Evolutionary conservation across 2,888 invertebrate genomes (phyloP).

Genomic region (Brachylomia viminalis): DNA sequence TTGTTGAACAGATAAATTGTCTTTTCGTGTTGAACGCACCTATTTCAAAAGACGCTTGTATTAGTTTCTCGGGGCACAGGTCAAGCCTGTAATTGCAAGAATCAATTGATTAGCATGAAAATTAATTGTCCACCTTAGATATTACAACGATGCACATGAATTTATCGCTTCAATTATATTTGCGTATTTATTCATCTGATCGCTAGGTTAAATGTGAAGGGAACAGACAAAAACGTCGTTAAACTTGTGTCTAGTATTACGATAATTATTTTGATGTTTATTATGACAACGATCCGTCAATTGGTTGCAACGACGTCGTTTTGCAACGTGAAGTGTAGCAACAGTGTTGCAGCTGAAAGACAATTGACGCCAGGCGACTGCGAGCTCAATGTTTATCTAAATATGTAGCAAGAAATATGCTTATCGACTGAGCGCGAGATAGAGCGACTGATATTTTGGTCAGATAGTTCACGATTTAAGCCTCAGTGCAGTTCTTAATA

Average conservation of each 20-base stretch:
- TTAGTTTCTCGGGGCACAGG: constrained; percentile 74
- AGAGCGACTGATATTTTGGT: constrained; percentile 50
- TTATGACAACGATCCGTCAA: constrained; percentile 50
- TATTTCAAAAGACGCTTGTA: constrained; percentile 66
- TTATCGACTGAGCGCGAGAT: constrained; percentile 52
- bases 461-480: constrained; percentile 59
- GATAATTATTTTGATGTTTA: constrained; percentile 49
- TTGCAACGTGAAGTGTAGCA: constrained; percentile 43
- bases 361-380: constrained; percentile 54
- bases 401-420: constrained; percentile 57
- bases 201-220: constrained; percentile 69
- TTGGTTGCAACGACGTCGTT: constrained; percentile 43
- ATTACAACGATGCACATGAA: constrained; percentile 65
- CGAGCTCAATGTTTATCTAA: constrained; percentile 56
- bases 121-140: constrained; percentile 76
- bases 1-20: constrained; percentile 60
- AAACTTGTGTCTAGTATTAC: constrained; percentile 41
- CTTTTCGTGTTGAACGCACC: constrained; percentile 58
- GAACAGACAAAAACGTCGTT: constrained; percentile 61
- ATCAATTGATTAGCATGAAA: constrained; percentile 82
- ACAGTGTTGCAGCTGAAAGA: constrained; percentile 52
- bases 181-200: constrained; percentile 58
- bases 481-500: constrained; percentile 54
- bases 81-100: constrained; percentile 79
- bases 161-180: constrained; percentile 75